Percentiles rank a stretch among this genome's conserved stretches.
These are phyloP conservation scores for Hedychridium roseum DNA, from an alignment of 2,888 invertebrate genomes.

Conservation along the genomic window DNA sequence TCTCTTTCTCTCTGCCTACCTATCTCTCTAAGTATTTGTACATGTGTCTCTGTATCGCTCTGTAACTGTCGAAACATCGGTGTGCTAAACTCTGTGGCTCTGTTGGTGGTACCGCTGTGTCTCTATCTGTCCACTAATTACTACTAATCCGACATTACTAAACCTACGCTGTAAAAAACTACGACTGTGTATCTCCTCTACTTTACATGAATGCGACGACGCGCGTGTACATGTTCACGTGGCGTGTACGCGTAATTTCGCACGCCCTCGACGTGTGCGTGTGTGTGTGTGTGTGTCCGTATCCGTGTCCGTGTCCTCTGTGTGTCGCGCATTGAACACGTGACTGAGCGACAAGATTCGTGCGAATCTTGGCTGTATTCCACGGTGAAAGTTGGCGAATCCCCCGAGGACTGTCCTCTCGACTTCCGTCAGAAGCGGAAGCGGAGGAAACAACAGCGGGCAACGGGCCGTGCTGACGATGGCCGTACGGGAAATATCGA, in stretches of 20 bases:
- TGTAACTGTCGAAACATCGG: conserved; percentile 55
- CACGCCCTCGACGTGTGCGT: conserved; percentile 1
- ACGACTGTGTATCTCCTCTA: conserved; percentile 8
- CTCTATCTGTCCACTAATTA: conserved; percentile 38
- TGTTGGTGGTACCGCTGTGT: conserved; percentile 62
- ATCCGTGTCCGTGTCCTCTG: too few species aligned
- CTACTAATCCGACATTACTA: conserved; percentile 30
- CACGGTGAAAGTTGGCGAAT: too few species aligned
- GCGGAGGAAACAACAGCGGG: too few species aligned
- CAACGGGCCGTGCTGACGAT: too few species aligned
- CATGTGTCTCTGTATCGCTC: conserved; percentile 37
- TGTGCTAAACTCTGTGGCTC: conserved; percentile 61
- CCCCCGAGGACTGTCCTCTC: too few species aligned
- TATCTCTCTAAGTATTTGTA: conserved; percentile 27
- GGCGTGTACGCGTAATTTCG: conserved; percentile 6
- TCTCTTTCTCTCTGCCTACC: conserved; percentile 5
- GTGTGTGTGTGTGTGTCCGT: conserved; percentile 8
- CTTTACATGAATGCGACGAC: neutral
- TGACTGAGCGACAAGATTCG: too few species aligned
- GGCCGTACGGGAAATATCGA: too few species aligned
- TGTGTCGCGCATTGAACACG: too few species aligned
- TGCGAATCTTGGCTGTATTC: too few species aligned
- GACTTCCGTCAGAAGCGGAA: too few species aligned
- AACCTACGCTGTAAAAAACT: conserved; percentile 35
- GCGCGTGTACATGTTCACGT: conserved; percentile 4